Evolutionary conservation across 2,888 invertebrate species (phyloP).

Genomic region (Philaethria dido): DNA sequence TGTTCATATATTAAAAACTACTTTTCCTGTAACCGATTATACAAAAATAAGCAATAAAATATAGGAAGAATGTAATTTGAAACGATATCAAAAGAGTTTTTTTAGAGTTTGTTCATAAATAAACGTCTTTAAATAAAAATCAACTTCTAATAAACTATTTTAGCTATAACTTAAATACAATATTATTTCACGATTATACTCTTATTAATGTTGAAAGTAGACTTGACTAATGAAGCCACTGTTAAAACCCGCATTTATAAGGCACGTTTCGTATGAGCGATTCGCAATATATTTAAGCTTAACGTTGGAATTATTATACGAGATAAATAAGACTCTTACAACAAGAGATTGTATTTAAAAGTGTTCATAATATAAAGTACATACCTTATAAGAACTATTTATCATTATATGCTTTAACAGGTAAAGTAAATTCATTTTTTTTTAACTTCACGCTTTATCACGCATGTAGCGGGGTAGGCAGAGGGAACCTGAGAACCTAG

Average conservation of each 20-base stretch:
- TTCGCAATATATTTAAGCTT: constrained; percentile 2
- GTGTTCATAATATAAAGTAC: too few relatives aligned
- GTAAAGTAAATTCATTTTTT: too few relatives aligned
- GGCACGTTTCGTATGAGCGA: constrained; percentile 14
- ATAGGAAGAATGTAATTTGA: constrained; percentile 1
- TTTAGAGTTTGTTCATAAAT: background rate
- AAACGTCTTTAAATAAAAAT: constrained; percentile 10
- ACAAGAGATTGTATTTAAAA: too few relatives aligned
- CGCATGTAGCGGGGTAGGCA: too few relatives aligned
- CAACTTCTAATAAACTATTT: background rate
- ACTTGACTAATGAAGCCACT: constrained; percentile 27
- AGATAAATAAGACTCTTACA: background rate
- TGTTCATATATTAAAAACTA: constrained; percentile 1
- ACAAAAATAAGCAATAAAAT: background rate
- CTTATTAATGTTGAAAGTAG: constrained; percentile 25
- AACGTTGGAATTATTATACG: background rate
- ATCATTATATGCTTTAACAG: too few relatives aligned
- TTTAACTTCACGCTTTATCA: too few relatives aligned
- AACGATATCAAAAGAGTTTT: constrained; percentile 3
- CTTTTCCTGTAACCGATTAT: background rate
- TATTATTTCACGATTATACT: constrained; percentile 20
- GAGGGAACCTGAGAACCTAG: too few relatives aligned
- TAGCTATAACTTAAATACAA: constrained; percentile 15
- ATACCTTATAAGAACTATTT: too few relatives aligned
- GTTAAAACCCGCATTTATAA: constrained; percentile 26